phyloP scores from a whole-genome alignment of 2,888 invertebrate genomes.

The Lithophane semibrunnea region DNA sequence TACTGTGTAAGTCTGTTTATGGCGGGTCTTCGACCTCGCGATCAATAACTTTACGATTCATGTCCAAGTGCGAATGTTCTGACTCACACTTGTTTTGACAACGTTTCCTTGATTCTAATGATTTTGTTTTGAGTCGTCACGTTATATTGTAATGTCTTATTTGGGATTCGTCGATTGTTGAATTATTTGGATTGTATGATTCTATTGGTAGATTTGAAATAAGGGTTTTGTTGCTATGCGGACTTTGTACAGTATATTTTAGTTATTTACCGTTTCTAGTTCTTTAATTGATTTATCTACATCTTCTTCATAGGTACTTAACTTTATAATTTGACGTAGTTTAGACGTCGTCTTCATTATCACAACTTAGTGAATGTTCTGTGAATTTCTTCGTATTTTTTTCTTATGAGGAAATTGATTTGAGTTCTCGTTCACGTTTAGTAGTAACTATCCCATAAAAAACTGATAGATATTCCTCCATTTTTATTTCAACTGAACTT shows the following conservation, averaged over 20 bases:
- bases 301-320: background rate
- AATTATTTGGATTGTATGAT: constrained; percentile 14
- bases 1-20: constrained; percentile 54
- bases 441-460: background rate
- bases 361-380: background rate
- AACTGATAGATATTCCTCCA: background rate
- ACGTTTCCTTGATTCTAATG: constrained; percentile 52
- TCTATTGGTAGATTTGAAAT: constrained; percentile 9
- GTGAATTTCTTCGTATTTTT: background rate
- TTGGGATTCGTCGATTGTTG: constrained; percentile 34
- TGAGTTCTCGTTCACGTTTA: too few species aligned
- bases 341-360: background rate
- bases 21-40: constrained; percentile 62
- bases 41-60: constrained; percentile 61
- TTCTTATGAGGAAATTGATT: background rate
- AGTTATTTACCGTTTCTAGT: background rate
- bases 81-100: constrained; percentile 64
- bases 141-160: constrained; percentile 46
- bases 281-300: constrained; percentile 11
- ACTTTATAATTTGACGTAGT: background rate
- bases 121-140: constrained; percentile 37
- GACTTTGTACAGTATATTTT: constrained; percentile 1
- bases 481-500: background rate
- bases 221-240: background rate
- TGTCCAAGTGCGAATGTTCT: constrained; percentile 57